A percentile compares a stretch with the other conserved stretches of the same genome.
Evolutionary conservation across 2,797 vertebrate species (phyloP).

Genomic region (Distichodus sexfasciatus): DNA sequence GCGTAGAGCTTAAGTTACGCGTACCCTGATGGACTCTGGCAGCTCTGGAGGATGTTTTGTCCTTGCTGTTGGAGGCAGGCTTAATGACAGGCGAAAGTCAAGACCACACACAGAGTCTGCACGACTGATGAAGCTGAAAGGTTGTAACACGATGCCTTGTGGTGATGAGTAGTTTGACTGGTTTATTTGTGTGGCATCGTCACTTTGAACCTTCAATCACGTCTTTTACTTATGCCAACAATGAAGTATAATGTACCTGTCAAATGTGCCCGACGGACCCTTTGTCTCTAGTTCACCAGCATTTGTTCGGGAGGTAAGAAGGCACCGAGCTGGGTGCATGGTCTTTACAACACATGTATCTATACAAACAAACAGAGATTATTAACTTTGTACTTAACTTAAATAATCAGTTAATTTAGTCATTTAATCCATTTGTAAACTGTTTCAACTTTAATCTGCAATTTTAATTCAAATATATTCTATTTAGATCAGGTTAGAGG

Average conservation of each 20-base stretch:
- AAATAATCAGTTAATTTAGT: too few species aligned
- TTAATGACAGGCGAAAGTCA: background rate
- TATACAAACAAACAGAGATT: background rate
- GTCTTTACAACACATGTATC: background rate
- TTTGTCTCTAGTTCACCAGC: background rate
- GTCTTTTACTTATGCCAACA: background rate
- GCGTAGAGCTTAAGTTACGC: background rate
- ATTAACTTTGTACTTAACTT: background rate
- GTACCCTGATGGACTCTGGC: background rate
- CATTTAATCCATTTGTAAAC: too few species aligned
- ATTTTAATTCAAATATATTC: too few species aligned
- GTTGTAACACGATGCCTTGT: background rate
- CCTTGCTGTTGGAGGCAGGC: background rate
- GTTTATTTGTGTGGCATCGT: background rate
- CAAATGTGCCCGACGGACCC: background rate
- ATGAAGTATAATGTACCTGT: slow-evolving; percentile 17
- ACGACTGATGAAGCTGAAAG: background rate
- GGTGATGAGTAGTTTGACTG: background rate
- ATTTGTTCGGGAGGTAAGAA: background rate
- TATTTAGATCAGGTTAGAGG: too few species aligned
- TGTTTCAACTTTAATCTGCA: too few species aligned
- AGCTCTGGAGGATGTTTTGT: background rate
- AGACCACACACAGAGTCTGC: background rate
- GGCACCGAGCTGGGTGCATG: background rate
- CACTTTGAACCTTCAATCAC: too few species aligned